Percentiles rank a stretch among this genome's conserved stretches.
phyloP scores from a whole-genome alignment of 2,797 vertebrate species.

The Enteromius treurensis region DNA sequence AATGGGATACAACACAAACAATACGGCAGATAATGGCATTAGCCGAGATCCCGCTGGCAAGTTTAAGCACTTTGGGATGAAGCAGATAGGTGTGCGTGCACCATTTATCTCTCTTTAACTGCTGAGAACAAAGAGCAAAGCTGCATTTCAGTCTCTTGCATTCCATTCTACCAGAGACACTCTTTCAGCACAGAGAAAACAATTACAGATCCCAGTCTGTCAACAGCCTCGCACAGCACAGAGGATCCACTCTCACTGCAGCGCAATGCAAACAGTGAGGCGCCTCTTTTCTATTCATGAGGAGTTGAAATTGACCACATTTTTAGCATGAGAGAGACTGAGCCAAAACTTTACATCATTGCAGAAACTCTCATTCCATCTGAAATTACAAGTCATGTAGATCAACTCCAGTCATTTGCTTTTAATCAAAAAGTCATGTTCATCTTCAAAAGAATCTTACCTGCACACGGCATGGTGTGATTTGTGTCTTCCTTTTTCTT shows the following conservation, averaged over 20 bases:
- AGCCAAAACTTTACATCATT: constrained; percentile 28
- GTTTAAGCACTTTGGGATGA: constrained; percentile 75
- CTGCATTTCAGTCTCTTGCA: constrained; percentile 75
- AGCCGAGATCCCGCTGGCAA: constrained; percentile 74
- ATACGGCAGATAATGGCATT: constrained; percentile 76
- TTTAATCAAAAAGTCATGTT: not conserved
- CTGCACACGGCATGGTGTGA: constrained; percentile 77
- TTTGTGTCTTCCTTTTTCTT: constrained; percentile 74
- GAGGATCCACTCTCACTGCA: constrained; percentile 22
- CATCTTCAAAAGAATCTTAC: constrained; percentile 66
- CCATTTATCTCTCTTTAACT: constrained; percentile 58
- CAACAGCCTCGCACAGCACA: constrained; percentile 53
- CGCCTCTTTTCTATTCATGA: constrained; percentile 12
- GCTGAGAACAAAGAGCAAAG: constrained; percentile 77
- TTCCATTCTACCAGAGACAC: constrained; percentile 66
- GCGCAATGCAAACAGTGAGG: constrained; percentile 2
- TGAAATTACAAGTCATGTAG: not conserved
- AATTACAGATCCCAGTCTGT: constrained; percentile 62
- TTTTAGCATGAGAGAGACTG: not conserved
- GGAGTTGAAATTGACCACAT: constrained; percentile 19
- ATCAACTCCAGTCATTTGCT: not conserved
- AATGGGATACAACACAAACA: constrained; percentile 79
- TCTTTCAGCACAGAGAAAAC: constrained; percentile 48
- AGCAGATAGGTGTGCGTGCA: constrained; percentile 60
- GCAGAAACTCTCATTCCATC: not conserved